Percentiles rank a stretch among this genome's conserved stretches.
phyloP scores from a whole-genome alignment of 2,113 vertebrate genomes.

The Bostrychus sinensis region DNA sequence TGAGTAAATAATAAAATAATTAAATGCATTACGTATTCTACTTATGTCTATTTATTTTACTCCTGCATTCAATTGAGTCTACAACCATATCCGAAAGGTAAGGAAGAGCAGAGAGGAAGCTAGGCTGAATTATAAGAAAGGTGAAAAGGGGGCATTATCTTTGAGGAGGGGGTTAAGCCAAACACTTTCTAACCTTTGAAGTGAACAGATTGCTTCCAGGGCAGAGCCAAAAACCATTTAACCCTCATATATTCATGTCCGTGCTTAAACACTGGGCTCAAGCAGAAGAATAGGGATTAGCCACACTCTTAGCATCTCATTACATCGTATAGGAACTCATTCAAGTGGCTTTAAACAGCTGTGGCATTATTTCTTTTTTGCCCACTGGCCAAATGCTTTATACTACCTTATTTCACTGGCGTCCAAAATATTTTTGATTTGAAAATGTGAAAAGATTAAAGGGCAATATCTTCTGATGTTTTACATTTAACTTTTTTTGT shows the following conservation, averaged over 20 bases:
- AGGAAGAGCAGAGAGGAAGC: conserved; percentile 69
- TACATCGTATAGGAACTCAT: conserved; percentile 73
- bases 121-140: conserved; percentile 76
- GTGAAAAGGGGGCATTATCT: conserved; percentile 72
- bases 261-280: conserved; percentile 67
- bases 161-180: conserved; percentile 76
- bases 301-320: conserved; percentile 72
- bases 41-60: background rate
- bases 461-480: too few relatives aligned
- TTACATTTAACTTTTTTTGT: too few relatives aligned
- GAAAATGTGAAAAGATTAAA: too few relatives aligned
- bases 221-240: conserved; percentile 62
- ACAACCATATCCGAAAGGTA: background rate
- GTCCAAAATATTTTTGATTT: too few relatives aligned
- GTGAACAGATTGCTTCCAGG: conserved; percentile 72
- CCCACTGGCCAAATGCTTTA: conserved; percentile 4
- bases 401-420: too few relatives aligned
- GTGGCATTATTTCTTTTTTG: conserved; percentile 25
- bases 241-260: conserved; percentile 64
- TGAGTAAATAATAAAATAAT: too few relatives aligned
- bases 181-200: conserved; percentile 75
- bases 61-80: too few relatives aligned
- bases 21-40: too few relatives aligned
- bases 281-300: conserved; percentile 72
- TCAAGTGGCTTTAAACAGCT: conserved; percentile 65